Percentiles rank a stretch among this genome's conserved stretches.
phyloP scores from a whole-genome alignment of 2,113 vertebrate species.

The Eupsittula cactorum region DNA sequence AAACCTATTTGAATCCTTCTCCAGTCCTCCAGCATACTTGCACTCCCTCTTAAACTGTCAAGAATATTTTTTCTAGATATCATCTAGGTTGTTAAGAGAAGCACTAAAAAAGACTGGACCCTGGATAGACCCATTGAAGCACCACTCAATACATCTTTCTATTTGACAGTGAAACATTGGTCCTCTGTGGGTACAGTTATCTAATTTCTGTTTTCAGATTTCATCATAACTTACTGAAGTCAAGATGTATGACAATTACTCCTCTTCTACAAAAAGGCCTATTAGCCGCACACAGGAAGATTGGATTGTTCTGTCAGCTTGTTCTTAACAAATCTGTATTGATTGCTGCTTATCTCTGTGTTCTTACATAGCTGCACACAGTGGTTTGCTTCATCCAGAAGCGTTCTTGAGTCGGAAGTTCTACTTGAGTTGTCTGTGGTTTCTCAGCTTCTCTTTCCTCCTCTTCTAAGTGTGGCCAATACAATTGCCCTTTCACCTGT shows the following conservation, averaged over 20 bases:
- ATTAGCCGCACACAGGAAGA: background rate
- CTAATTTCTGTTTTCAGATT: conserved; percentile 7
- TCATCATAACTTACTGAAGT: background rate
- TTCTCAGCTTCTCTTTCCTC: background rate
- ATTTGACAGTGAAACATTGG: background rate
- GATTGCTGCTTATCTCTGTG: background rate
- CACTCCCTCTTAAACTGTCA: background rate
- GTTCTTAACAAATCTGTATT: background rate
- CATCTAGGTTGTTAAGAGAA: background rate
- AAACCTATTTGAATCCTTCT: background rate
- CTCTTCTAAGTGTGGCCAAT: background rate
- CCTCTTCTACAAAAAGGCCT: background rate
- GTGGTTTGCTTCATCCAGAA: background rate
- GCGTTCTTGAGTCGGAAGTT: background rate
- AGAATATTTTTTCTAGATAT: background rate
- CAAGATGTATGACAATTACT: background rate
- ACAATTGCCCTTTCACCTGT: background rate
- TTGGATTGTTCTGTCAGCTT: background rate
- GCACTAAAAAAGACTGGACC: background rate
- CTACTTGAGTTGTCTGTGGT: background rate
- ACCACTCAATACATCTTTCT: background rate
- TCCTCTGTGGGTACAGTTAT: background rate
- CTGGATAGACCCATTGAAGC: background rate
- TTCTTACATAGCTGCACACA: background rate
- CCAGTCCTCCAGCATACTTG: background rate